A percentile compares a stretch with the other conserved stretches of the same genome.
Evolutionary conservation across 2,888 invertebrate species (phyloP).

Genomic region (Cephus runcator): DNA sequence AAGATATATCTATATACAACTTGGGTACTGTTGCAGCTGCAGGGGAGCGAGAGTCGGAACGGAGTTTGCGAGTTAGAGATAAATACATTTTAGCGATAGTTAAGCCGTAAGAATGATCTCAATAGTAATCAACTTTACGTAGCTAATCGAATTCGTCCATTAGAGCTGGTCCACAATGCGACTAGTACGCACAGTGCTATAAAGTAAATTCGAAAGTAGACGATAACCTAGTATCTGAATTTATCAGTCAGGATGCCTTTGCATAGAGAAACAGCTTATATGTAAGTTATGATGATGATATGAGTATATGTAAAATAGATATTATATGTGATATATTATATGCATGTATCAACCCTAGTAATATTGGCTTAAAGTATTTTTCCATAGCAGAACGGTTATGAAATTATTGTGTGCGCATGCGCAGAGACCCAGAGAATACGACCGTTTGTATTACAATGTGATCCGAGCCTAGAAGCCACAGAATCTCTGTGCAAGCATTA

Average conservation of each 20-base stretch:
- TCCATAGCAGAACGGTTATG: background rate
- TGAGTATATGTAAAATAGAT: background rate
- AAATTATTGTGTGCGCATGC: background rate
- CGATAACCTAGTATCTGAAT: background rate
- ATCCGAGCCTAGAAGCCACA: background rate
- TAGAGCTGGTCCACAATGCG: background rate
- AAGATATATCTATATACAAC: background rate
- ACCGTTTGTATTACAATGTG: background rate
- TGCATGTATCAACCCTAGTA: background rate
- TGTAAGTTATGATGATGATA: background rate
- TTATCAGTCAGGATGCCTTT: background rate
- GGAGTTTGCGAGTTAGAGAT: background rate
- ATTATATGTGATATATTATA: constrained; percentile 1
- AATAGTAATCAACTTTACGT: constrained; percentile 24
- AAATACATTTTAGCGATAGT: background rate
- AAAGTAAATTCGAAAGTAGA: background rate
- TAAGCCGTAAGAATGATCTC: constrained; percentile 30
- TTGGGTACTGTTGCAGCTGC: background rate
- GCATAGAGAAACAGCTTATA: background rate
- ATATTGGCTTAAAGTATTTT: background rate
- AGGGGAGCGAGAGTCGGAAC: background rate
- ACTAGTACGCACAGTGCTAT: background rate
- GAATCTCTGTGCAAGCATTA: background rate
- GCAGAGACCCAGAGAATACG: background rate
- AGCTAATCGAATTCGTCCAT: constrained; percentile 1